Base-by-base conservation (phyloP, 2,797 vertebrate species). In the Pyrocephalus nanus region DNA sequence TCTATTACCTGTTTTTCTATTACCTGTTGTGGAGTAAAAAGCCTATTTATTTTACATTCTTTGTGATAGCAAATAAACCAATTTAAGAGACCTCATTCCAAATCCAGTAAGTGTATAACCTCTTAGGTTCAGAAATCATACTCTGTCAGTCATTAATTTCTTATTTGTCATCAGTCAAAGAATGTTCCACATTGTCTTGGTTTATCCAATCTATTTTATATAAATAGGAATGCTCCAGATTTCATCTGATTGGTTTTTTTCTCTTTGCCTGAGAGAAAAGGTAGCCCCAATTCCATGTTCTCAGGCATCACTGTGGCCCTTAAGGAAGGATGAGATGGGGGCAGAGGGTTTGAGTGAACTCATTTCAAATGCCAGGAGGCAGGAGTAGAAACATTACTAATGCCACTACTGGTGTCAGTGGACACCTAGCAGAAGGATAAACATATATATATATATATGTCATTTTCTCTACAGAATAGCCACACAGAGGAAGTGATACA, bases 1-100 rank as follows among this genome's bases (percentile, higher is more conserved):
- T 92, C 83, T 87, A 90, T 92, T 93, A 91, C 91, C 94, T 78
- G 82, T 58, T 73, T 65, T 88, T 94, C 84, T 96, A 74, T 93
- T 94, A 88, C 71, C 67, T 93, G 11, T 67, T 86, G 73, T 73
- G 61, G 36, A 92, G 65, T 92, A 83, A 74, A 90, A 91, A 88
- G 38, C 29, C 26, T 91, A 88, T 91, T 96, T 88, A 57, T 47
- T 36, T 79, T 58, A 34, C 71, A 51, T 71, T 64, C 45, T 86
- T 81, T 47, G 51, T 54, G 66, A 95, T n/a, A 66, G 43, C 48
- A 86, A 82, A 77, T 53, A 92, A 94, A 81, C 19, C n/a, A 87
- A 75, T 27, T 69, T 40, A 66, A 75, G 75, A 80, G 60, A 88
- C 15, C n/a, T 57, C 47, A 78, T 47, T 69, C n/a, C 10, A 45